Evolutionary conservation across 2,888 invertebrate species (phyloP), one percentile per base, ranked within the genome.

Genomic region (Drosophila formosana): DNA sequence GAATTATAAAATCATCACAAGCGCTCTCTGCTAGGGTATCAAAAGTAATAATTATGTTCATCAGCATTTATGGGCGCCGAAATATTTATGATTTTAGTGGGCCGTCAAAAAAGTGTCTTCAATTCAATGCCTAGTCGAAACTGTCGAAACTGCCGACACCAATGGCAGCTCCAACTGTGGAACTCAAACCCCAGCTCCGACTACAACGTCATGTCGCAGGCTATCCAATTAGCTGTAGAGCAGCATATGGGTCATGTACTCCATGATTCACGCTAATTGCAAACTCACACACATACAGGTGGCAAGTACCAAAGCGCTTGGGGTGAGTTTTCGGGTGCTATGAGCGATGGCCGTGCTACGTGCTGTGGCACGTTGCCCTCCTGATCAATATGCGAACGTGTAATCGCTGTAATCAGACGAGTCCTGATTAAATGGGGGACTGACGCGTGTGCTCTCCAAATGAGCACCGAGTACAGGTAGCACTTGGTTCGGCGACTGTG

Each of bases 321-420:
- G 43, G 51, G 52, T 65, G 72, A 47, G 75, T 49, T 45, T 28
- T 63, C 3, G 62, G 32, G 32, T 18, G 52, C 64, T 64, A 66
- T 80, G 78, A 88, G 66, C 80, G 84, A 86, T 84, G 87, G 73
- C 28, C 47, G 45, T 50, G 75, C 53, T 66, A 88, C 83, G 83
- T 84, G 83, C 78, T 13, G 61, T 52, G 65, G 58, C 63, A 58
- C 51, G 25, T 50, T 23, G 18, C 37, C 72, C 28, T 28, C 45
- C 45, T 74, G 78, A 82, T 86, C 89, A 89, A 89, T 89, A 88
- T 88, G 89, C 78, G 72, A 88, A 82, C 80, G 88, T 76, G 74
- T 85, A 87, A 86, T 80, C 82, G 68, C 62, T 55, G 78, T 78
- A 80, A 89, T 89, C 85, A 85, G 79, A 58, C 63, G 66, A 60